Conservation (phyloP, 1,140 invertebrate species). For the Conus betulinus region DNA sequence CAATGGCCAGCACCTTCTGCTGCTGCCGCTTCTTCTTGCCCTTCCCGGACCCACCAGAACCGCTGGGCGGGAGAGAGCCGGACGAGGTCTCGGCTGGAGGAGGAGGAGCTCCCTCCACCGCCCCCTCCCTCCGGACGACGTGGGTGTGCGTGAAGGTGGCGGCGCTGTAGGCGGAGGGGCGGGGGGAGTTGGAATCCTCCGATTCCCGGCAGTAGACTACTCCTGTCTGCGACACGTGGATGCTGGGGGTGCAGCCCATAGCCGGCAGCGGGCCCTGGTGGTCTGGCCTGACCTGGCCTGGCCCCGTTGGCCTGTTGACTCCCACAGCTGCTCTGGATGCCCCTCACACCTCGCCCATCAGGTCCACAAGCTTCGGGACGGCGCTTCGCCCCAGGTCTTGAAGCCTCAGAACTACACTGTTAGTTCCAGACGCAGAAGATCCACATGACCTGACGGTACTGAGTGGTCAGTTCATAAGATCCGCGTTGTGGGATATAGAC, state of each 20-base stretch:
- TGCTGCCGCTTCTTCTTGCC: slow-evolving; percentile 20
- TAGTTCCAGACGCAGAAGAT: no score
- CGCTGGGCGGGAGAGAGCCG: neutral
- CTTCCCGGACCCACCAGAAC: slow-evolving; percentile 2
- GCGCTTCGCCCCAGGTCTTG: no score
- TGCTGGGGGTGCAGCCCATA: slow-evolving; percentile 73
- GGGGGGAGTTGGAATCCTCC: slow-evolving; percentile 67
- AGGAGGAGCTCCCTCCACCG: slow-evolving; percentile 26
- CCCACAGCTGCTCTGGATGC: slow-evolving; percentile 19
- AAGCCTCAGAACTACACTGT: no score
- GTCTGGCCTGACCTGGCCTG: slow-evolving; percentile 23
- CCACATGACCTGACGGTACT: no score
- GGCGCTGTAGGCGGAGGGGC: slow-evolving; percentile 53
- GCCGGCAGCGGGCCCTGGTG: slow-evolving; percentile 4
- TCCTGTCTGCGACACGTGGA: slow-evolving; percentile 71
- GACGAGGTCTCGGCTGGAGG: neutral
- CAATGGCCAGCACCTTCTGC: neutral
- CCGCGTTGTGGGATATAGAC: no score
- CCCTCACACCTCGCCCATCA: no score
- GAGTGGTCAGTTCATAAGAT: no score
- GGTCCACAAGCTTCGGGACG: no score
- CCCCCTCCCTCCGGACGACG: slow-evolving; percentile 46
- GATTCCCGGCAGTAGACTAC: slow-evolving; percentile 72
- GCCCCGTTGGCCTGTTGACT: neutral
- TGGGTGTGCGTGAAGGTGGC: slow-evolving; percentile 48